Percentiles rank a stretch among this genome's conserved stretches.
Evolutionary conservation across 1,140 invertebrate species (phyloP).

Genomic region (Drosophila nasuta): DNA sequence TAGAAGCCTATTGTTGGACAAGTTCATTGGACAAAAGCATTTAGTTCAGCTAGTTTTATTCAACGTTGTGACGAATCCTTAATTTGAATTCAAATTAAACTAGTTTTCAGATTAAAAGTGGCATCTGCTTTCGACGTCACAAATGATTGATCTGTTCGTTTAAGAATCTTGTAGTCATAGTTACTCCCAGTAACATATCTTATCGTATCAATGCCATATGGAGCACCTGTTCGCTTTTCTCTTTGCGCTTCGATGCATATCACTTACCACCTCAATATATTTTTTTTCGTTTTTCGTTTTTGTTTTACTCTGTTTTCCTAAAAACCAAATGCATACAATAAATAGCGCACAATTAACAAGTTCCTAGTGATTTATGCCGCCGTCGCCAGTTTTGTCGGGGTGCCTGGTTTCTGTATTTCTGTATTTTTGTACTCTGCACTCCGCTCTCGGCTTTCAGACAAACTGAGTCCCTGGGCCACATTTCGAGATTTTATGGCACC

Average conservation of each 20-base stretch:
- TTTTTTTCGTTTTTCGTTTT: background rate
- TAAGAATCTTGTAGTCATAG: background rate
- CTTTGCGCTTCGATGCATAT: conserved; percentile 32
- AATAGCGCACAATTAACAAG: conserved; percentile 82
- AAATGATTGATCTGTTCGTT: background rate
- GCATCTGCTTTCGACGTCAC: background rate
- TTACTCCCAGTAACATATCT: conserved; percentile 37
- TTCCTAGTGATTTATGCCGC: conserved; percentile 78
- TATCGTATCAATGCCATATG: conserved; percentile 28
- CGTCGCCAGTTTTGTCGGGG: conserved; percentile 52
- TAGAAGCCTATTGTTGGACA: background rate
- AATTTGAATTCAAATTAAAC: background rate
- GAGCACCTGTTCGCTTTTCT: conserved; percentile 62
- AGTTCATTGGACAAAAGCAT: background rate
- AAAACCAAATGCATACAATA: conserved; percentile 76
- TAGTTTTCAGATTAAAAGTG: background rate
- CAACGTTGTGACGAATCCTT: background rate
- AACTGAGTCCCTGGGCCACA: conserved; percentile 31
- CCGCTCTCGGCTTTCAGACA: conserved; percentile 9
- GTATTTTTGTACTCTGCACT: conserved; percentile 6
- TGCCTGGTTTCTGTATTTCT: conserved; percentile 31
- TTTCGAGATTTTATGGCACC: conserved; percentile 76
- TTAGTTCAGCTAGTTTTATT: background rate
- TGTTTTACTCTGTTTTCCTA: conserved; percentile 33
- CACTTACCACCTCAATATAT: conserved; percentile 72